A percentile compares a stretch with the other conserved stretches of the same genome.
phyloP scores from a whole-genome alignment of 2,888 invertebrate species.

The Hesperia comma region DNA sequence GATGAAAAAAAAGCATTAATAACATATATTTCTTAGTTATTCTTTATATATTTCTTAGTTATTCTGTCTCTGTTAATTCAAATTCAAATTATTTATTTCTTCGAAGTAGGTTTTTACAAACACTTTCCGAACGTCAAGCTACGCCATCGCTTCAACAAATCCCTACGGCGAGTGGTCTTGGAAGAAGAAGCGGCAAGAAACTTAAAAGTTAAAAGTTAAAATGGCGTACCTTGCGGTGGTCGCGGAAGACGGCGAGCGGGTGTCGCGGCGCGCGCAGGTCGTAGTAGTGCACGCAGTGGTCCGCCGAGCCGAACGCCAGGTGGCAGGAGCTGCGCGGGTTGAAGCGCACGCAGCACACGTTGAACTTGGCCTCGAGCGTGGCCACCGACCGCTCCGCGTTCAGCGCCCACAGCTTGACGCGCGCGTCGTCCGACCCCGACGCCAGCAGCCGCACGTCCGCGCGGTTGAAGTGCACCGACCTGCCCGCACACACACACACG shows the following conservation, averaged over 20 bases:
- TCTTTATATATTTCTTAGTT: too few species aligned
- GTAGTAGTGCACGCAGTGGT: slow-evolving; percentile 98
- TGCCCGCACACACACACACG: too few species aligned
- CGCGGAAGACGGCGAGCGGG: slow-evolving; percentile 92
- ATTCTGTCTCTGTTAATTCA: too few species aligned
- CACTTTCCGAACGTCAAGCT: too few species aligned
- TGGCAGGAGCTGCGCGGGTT: slow-evolving; percentile 89
- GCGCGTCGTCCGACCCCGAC: slow-evolving; percentile 95
- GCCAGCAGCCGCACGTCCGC: slow-evolving; percentile 95
- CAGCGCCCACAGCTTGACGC: slow-evolving; percentile 96
- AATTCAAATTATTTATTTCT: too few species aligned
- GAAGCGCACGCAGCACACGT: slow-evolving; percentile 96
- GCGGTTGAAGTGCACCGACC: slow-evolving; percentile 96
- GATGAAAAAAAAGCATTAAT: too few species aligned
- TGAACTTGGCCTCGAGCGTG: slow-evolving; percentile 95
- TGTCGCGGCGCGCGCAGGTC: slow-evolving; percentile 93
- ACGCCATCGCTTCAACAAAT: too few species aligned
- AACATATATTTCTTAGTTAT: too few species aligned
- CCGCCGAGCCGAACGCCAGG: slow-evolving; percentile 97
- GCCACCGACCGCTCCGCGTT: slow-evolving; percentile 92
- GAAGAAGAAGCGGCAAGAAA: too few species aligned
- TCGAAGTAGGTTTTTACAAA: too few species aligned
- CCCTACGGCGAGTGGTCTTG: too few species aligned
- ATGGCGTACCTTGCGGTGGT: slow-evolving; percentile 79
- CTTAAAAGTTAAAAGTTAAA: too few species aligned